Percentiles rank a stretch among this genome's conserved stretches.
phyloP scores from a whole-genome alignment of 92 coral and sea anemone genomes.

The Porites cylindrica region DNA sequence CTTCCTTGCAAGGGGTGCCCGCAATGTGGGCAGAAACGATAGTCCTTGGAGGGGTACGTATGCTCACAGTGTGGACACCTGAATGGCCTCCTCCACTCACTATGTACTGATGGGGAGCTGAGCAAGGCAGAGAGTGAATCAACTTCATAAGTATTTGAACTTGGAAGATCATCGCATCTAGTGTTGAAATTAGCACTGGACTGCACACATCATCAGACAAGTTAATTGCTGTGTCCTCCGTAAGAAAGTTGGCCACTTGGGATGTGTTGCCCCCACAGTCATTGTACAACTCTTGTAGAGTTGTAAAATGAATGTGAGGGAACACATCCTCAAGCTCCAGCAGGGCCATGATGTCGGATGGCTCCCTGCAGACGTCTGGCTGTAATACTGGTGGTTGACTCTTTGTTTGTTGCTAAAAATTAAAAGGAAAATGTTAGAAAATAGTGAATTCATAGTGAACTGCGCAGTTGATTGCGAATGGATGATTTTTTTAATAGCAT shows the following conservation, averaged over 20 bases:
- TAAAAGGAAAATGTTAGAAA: too few species aligned
- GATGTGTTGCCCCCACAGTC: neutral
- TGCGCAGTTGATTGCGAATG: neutral
- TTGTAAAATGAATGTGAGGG: constrained; percentile 13
- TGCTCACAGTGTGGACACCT: constrained; percentile 9
- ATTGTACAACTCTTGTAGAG: constrained; percentile 10
- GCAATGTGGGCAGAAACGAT: neutral
- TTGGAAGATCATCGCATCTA: neutral
- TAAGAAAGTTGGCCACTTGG: neutral
- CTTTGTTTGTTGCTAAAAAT: too few species aligned
- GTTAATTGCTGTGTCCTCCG: neutral
- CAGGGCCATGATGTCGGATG: neutral
- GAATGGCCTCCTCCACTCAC: constrained; percentile 9
- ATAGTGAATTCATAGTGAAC: too few species aligned
- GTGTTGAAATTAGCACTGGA: neutral
- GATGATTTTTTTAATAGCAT: neutral
- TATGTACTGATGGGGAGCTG: neutral
- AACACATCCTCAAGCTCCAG: neutral
- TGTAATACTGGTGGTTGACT: too few species aligned
- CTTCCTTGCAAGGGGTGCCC: constrained; percentile 8
- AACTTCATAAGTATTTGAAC: neutral
- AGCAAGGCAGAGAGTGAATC: neutral
- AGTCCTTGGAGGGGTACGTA: neutral
- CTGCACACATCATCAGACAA: neutral
- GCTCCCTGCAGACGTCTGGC: neutral